These are phyloP conservation scores for Miichthys miiuy DNA, from an alignment of 2,797 vertebrate species.

Conservation along the genomic window DNA sequence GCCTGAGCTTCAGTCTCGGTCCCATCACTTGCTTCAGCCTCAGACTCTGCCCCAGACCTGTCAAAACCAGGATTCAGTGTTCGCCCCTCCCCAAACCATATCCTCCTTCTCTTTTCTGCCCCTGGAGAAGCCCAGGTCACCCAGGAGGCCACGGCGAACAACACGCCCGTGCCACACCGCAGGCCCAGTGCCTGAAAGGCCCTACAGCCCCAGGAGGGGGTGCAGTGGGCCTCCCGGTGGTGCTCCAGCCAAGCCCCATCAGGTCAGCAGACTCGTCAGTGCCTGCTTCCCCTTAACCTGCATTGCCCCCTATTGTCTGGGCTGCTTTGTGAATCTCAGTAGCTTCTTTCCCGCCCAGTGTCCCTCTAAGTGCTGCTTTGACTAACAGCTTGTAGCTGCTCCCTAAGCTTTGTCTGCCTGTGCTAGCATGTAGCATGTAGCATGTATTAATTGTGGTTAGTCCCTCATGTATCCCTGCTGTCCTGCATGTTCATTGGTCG, in stretches of 20 bases:
- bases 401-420: slow-evolving; percentile 57
- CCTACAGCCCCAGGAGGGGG: slow-evolving; percentile 90
- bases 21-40: slow-evolving; percentile 59
- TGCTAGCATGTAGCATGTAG: slow-evolving; percentile 57
- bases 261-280: slow-evolving; percentile 94
- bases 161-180: slow-evolving; percentile 87
- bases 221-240: slow-evolving; percentile 85
- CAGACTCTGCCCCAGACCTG: slow-evolving; percentile 57
- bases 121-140: slow-evolving; percentile 92
- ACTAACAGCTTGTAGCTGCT: slow-evolving; percentile 65
- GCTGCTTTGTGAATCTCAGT: slow-evolving; percentile 83
- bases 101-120: slow-evolving; percentile 79
- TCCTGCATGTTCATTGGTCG: slow-evolving; percentile 54
- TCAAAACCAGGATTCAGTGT: slow-evolving; percentile 62
- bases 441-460: slow-evolving; percentile 33
- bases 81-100: slow-evolving; percentile 60
- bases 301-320: slow-evolving; percentile 70
- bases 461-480: slow-evolving; percentile 47
- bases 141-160: slow-evolving; percentile 88
- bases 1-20: slow-evolving; percentile 71
- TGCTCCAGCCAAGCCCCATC: slow-evolving; percentile 85
- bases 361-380: slow-evolving; percentile 62
- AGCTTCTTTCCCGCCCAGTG: slow-evolving; percentile 34
- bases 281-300: slow-evolving; percentile 77
- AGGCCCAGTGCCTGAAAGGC: slow-evolving; percentile 85